Base-by-base conservation (phyloP, 1,140 invertebrate species). In the Notospermus geniculatus region DNA sequence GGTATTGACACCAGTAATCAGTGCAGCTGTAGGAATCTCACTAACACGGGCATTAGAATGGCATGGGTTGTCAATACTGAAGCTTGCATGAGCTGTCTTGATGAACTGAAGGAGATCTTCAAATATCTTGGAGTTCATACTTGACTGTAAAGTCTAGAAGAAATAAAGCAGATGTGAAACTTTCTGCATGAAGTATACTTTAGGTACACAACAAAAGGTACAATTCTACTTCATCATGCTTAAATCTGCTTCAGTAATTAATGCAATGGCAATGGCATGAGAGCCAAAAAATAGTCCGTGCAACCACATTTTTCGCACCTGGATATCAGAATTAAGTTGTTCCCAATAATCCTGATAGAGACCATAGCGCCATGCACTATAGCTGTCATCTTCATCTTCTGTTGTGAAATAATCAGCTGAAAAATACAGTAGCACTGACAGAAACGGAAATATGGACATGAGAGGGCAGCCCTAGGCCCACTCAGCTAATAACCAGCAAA, bases 1-100 rank as follows among this genome's bases (percentile, higher is more conserved):
- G 7, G 72, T 77, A 56, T 80, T 80, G 2, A 80, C 79, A 76
- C 75, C 77, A 63, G 77, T 79, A 1, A 79, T 69, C 1, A 79
- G 62, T 1, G 73, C 76, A 46, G 74, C 77, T 41, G 77, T 73
- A 9, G 76, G 76, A 41, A 79, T 75, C 57, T 77, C 76, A 25
- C 57, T 52, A 19, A 68, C 41, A 29, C 61, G 39, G 15, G 41
- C 25, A 29, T 41, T 52, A 4, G 41, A 27, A 23, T 11, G 54
- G 9, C 60, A 22, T 43, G 29, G 32, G 30, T 52, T 25, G 11
- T 57, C 61, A 7, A 62, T 45, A 27, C 25, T 64, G 32, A 71
- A 71, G 7, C 32, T 46, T 23, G 29, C 30, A 50, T 71, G 64
- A 43, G 66, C 54, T 9, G 55, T 54, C 50, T 59, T 58, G 15